These are phyloP conservation scores for Stenurella melanura DNA, from an alignment of 2,888 invertebrate genomes.

Conservation along the genomic window DNA sequence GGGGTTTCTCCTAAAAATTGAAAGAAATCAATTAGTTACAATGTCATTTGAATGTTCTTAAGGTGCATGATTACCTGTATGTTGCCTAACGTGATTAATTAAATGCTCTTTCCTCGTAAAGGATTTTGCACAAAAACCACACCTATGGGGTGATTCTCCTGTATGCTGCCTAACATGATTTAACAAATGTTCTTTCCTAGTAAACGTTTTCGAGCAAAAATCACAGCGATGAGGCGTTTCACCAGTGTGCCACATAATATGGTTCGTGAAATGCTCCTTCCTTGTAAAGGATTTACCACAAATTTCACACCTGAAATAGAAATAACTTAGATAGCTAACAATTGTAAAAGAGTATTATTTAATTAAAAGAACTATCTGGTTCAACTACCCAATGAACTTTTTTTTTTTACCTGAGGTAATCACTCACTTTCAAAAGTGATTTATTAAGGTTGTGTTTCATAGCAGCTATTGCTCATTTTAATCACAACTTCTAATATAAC, in stretches of 20 bases:
- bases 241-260: constrained; percentile 90
- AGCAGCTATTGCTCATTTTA: too few species aligned
- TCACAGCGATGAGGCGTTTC: constrained; percentile 87
- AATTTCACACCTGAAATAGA: constrained; percentile 81
- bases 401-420: too few species aligned
- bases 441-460: too few species aligned
- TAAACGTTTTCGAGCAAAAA: constrained; percentile 87
- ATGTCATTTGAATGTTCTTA: not conserved
- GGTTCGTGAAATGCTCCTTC: constrained; percentile 93
- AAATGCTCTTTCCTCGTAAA: constrained; percentile 91
- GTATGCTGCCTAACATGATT: constrained; percentile 88
- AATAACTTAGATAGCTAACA: not conserved
- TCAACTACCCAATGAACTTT: too few species aligned
- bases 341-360: too few species aligned
- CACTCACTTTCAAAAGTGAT: too few species aligned
- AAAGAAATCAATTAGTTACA: not conserved
- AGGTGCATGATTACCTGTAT: constrained; percentile 75
- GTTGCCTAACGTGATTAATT: constrained; percentile 89
- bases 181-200: constrained; percentile 84
- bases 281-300: constrained; percentile 92
- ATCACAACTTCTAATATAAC: too few species aligned
- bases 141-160: constrained; percentile 89
- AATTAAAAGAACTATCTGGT: too few species aligned
- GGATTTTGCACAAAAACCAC: constrained; percentile 90
- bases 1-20: constrained; percentile 75